Conservation (phyloP, 64 coral and sea anemone genomes). For the Dendronephthya gigantea region DNA sequence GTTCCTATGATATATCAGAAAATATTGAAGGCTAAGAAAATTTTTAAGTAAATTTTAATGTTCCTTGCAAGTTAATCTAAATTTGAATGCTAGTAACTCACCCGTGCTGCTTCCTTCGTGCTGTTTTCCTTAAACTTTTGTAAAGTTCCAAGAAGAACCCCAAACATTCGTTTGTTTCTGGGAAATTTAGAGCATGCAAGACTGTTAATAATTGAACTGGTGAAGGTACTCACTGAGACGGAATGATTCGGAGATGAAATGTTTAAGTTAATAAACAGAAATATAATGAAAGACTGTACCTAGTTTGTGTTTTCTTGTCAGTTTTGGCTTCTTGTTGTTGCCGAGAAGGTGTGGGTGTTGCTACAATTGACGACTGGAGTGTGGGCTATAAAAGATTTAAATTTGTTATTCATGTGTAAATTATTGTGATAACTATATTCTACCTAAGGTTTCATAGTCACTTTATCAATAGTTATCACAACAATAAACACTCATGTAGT, state of each 20-base stretch:
- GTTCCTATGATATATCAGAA: background rate
- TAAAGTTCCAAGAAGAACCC: slow-evolving; percentile 85
- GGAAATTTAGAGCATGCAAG: background rate
- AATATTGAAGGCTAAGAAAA: background rate
- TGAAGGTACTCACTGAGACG: no score
- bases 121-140: slow-evolving; percentile 93
- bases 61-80: no score
- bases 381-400: slow-evolving; percentile 37
- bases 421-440: background rate
- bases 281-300: slow-evolving; percentile 16
- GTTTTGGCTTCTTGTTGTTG: slow-evolving; percentile 43
- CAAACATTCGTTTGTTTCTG: slow-evolving; percentile 99
- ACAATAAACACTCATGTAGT: background rate
- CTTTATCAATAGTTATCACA: no score
- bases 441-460: background rate
- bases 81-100: slow-evolving; percentile 33
- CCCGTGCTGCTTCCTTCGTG: slow-evolving; percentile 65
- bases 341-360: slow-evolving; percentile 50
- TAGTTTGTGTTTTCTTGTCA: slow-evolving; percentile 69
- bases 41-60: background rate
- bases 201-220: background rate
- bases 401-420: background rate
- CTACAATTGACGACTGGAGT: slow-evolving; percentile 79
- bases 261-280: background rate
- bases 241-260: background rate